phyloP scores from a whole-genome alignment of 2,797 vertebrate genomes.

The Cercopithecus petaurista region DNA sequence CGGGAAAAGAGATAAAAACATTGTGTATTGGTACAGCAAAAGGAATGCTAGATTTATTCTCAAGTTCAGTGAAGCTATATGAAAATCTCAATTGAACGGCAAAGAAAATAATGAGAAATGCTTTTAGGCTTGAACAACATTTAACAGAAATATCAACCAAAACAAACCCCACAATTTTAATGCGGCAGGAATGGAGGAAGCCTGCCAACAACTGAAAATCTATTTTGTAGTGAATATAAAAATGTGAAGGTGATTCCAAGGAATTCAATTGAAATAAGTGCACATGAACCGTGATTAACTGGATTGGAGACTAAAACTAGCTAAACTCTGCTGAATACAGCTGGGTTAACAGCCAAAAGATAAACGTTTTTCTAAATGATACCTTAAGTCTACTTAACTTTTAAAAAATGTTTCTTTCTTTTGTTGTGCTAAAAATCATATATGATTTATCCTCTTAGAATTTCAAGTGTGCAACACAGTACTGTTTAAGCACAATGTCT shows the following conservation, averaged over 20 bases:
- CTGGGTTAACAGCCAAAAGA: background rate
- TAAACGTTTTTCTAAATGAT: constrained; percentile 12
- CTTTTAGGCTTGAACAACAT: constrained; percentile 69
- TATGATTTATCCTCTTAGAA: background rate
- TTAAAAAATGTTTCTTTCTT: background rate
- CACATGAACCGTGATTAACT: background rate
- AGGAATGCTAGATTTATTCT: constrained; percentile 22
- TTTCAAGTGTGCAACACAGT: background rate
- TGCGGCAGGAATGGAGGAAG: constrained; percentile 56
- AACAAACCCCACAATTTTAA: background rate
- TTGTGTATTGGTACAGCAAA: constrained; percentile 37
- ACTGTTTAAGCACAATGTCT: background rate
- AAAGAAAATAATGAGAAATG: constrained; percentile 77
- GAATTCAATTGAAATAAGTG: constrained; percentile 25
- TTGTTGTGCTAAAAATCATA: background rate
- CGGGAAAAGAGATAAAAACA: constrained; percentile 11
- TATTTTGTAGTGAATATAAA: constrained; percentile 50
- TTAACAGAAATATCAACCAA: constrained; percentile 73
- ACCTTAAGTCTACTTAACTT: background rate
- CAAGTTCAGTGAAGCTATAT: constrained; percentile 62
- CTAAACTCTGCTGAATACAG: background rate
- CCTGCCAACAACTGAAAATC: background rate
- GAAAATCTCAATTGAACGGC: constrained; percentile 50
- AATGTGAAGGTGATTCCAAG: background rate
- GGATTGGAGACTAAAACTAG: background rate